Conservation (phyloP, 2,888 invertebrate genomes). For the Deilephila elpenor region DNA sequence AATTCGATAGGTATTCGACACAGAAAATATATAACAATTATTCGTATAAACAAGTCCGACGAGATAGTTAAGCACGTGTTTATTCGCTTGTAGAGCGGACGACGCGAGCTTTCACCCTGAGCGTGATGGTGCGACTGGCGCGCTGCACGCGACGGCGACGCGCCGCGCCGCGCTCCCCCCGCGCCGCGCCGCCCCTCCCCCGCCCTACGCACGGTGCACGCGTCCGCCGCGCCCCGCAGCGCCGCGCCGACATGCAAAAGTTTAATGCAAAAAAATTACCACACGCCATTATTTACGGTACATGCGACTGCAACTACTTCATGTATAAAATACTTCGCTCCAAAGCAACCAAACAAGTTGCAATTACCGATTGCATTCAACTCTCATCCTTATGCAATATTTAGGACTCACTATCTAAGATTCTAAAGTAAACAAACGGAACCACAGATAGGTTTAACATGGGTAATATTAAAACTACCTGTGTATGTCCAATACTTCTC, state of each 20-base stretch:
- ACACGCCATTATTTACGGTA: neutral
- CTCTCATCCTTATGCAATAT: too few relatives aligned
- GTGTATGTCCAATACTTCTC: too few relatives aligned
- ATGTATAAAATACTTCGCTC: too few relatives aligned
- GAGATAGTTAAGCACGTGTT: slow-evolving; percentile 62
- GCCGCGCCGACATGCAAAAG: neutral
- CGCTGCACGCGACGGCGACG: slow-evolving; percentile 28
- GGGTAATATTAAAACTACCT: too few relatives aligned
- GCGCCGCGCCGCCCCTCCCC: slow-evolving; percentile 24
- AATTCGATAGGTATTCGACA: neutral
- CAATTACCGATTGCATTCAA: too few relatives aligned
- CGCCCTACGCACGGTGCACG: slow-evolving; percentile 26
- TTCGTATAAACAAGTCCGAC: slow-evolving; percentile 5
- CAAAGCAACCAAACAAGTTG: too few relatives aligned
- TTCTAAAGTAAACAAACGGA: too few relatives aligned
- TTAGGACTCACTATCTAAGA: too few relatives aligned
- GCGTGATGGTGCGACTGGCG: slow-evolving; percentile 50
- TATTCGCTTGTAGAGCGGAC: slow-evolving; percentile 24
- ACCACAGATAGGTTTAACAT: too few relatives aligned
- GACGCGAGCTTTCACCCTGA: slow-evolving; percentile 56
- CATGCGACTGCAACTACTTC: neutral
- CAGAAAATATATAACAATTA: slow-evolving; percentile 5
- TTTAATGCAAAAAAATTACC: neutral
- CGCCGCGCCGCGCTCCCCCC: slow-evolving; percentile 23
- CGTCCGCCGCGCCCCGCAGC: slow-evolving; percentile 11